Base-by-base conservation (phyloP, 2,888 invertebrate species). In the Thera britannica region DNA sequence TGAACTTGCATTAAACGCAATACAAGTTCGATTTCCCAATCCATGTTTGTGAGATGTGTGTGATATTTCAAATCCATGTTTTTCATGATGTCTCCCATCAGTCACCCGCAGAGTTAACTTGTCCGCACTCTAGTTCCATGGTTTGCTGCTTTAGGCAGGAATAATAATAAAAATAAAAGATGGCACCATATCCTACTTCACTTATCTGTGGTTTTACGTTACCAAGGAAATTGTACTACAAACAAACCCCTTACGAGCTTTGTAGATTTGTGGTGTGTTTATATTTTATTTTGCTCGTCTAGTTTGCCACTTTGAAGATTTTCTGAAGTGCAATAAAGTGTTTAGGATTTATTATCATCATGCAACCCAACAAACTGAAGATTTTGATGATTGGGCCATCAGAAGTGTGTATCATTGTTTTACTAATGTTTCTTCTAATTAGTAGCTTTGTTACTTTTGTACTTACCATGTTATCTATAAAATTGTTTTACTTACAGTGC, bases 341-440 rank as follows among this genome's bases (percentile, higher is more conserved):
- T 41, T 41, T 4, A 41, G 41, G 3, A 8, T 38, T 9, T 54
- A 12, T 60, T 58, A 36, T 49, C 49, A 72, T 58, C 61, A 93
- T 92, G 92, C 89, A 89, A 66, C 82, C 87, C 49, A 88, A 84
- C 55, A 94, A 95, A 76, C 79, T 95, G 69, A 95, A 95, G 84
- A 91, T 95, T 75, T 77, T 95, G 59, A 89, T 95, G 81, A 90
- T 95, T 71, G 95, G 95, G 55, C 95, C 95, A 5, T 85, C 89
- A 55, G 93, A 90, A 77, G 95, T 95, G 90, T 11, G 58, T 65
- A 5, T 7, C 38, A 41, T 41, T 41, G 41, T 41, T 5, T 41
- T 5, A 38, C 6, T 38, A 41, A 41, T 41, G 6, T 41, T 41
- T 7, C 41, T 4, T 41, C 44, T 46, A 46, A 46, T 9, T 46